These are phyloP conservation scores for Polypterus bichir DNA, from an alignment of 2,113 vertebrate species.

Conservation along the genomic window DNA sequence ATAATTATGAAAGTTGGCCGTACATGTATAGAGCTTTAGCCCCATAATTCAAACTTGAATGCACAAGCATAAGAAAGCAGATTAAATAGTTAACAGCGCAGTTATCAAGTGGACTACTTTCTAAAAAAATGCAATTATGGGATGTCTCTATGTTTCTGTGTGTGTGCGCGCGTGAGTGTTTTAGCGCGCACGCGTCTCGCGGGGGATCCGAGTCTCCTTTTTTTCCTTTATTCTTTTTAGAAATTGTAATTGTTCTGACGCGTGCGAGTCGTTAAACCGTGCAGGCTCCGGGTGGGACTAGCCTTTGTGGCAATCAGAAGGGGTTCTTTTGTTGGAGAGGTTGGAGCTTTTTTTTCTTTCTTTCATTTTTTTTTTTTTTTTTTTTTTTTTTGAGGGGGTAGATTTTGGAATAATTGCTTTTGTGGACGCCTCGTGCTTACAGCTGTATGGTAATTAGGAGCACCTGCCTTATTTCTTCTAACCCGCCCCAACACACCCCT, in stretches of 20 bases:
- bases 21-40: no score
- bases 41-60: no score
- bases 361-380: conserved; percentile 14
- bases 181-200: no score
- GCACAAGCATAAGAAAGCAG: no score
- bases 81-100: no score
- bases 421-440: conserved; percentile 42
- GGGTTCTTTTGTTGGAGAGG: background rate
- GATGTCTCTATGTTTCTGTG: no score
- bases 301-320: conserved; percentile 24
- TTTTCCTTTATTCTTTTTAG: conserved; percentile 20
- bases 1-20: no score
- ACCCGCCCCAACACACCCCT: background rate
- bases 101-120: no score
- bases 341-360: conserved; percentile 21
- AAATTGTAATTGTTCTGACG: conserved; percentile 35
- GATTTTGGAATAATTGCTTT: conserved; percentile 36
- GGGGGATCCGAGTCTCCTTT: background rate
- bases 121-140: no score
- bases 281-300: conserved; percentile 19
- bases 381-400: conserved; percentile 10
- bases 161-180: no score
- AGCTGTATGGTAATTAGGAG: conserved; percentile 61
- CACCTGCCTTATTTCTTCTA: conserved; percentile 30
- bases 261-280: conserved; percentile 32